Evolutionary conservation across 1,140 invertebrate genomes (phyloP), one percentile per base, ranked within the genome.

Genomic region (Cephus cinctus): DNA sequence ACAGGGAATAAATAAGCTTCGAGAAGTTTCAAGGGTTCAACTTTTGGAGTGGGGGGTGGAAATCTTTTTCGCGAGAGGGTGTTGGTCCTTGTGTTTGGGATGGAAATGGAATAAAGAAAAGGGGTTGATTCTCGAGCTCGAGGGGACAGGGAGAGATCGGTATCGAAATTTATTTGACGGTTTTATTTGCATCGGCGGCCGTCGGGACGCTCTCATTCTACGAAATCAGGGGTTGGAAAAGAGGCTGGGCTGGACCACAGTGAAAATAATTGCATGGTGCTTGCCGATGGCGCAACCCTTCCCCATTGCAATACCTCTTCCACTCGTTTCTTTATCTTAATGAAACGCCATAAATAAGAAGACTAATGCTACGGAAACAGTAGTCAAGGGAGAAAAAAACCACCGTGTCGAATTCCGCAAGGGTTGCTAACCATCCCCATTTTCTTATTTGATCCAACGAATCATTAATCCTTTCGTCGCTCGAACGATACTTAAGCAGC

Each of bases 301-400:
- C 55, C 63, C 56, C 61, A 63, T 36, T 12, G 34, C 34, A 18
- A 12, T 18, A 18, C 34, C 34, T 12, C 3, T 59, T 57, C 59
- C 65, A 58, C 57, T 22, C 46, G 30, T 69, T 49, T 43, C 64
- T 67, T 75, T 72, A 75, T 75, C 72, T 75, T 75, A 75, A 75
- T 75, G 71, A 74, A 75, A 73, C 61, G 60, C 69, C 67, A 76
- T 76, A 75, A 76, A 76, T 75, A 76, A 75, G 64, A 57, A 64
- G 59, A 56, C 69, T 75, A 75, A 76, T 72, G 68, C 66, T 57
- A 69, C 57, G 71, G 63, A 69, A 73, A 65, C 57, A 61, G 48
- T 42, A 60, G 55, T 39, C 40, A 42, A 22, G 32, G 22, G 11
- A 41, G 41, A 42, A 45, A 42, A 46, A 40, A 38, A 32, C 34